Percentiles rank a stretch among this genome's conserved stretches.
phyloP scores from a whole-genome alignment of 2,797 vertebrate species.

The Knipowitschia caucasica region DNA sequence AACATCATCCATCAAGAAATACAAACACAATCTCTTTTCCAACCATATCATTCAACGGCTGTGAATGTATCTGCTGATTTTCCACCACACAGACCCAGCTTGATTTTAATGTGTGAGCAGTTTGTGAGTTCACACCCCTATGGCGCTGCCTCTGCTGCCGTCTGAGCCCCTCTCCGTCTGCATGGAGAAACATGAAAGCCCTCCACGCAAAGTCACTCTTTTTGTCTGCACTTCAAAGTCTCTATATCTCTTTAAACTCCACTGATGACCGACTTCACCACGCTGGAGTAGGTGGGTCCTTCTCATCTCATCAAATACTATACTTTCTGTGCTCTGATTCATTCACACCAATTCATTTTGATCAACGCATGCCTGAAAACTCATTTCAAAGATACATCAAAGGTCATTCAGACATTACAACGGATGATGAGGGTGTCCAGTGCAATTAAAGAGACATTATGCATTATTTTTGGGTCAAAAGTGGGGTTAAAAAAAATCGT shows the following conservation, averaged over 20 bases:
- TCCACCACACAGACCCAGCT: too few relatives aligned
- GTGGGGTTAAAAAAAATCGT: too few relatives aligned
- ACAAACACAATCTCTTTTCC: too few relatives aligned
- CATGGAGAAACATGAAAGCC: slow-evolving; percentile 47
- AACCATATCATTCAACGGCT: too few relatives aligned
- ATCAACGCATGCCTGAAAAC: background rate
- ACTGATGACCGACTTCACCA: slow-evolving; percentile 38
- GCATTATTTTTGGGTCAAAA: too few relatives aligned
- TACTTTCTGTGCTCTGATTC: slow-evolving; percentile 14
- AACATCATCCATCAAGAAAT: too few relatives aligned
- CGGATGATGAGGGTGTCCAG: too few relatives aligned
- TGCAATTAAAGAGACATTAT: too few relatives aligned
- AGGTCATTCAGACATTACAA: too few relatives aligned
- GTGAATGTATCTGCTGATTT: too few relatives aligned
- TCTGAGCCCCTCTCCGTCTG: slow-evolving; percentile 7
- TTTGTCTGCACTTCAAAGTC: slow-evolving; percentile 54
- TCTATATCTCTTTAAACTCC: slow-evolving; percentile 30
- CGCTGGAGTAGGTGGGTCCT: slow-evolving; percentile 26
- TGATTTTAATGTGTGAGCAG: background rate
- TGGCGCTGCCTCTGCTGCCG: slow-evolving; percentile 1
- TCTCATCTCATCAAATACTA: slow-evolving; percentile 27
- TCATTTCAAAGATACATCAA: too few relatives aligned
- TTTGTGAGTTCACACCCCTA: slow-evolving; percentile 10
- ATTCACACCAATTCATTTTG: background rate
- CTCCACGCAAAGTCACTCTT: slow-evolving; percentile 43